phyloP scores from a whole-genome alignment of 2,113 vertebrate species.

The Ameiurus melas region DNA sequence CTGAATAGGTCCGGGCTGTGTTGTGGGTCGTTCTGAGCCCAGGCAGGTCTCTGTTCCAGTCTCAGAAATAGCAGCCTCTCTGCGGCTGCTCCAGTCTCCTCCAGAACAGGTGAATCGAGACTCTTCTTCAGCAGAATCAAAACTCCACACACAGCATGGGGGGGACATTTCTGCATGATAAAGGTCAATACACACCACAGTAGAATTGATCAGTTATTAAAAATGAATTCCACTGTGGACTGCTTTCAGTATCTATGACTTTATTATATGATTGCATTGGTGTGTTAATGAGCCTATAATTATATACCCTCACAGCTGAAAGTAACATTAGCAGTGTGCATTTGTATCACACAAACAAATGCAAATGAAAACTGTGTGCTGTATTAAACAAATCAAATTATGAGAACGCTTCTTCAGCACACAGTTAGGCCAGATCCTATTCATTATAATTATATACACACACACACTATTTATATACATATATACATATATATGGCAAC shows the following conservation, averaged over 20 bases:
- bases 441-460: background rate
- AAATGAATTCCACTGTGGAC: background rate
- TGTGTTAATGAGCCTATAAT: background rate
- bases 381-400: background rate
- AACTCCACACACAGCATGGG: conserved; percentile 76
- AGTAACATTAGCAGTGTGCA: background rate
- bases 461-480: background rate
- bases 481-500: background rate
- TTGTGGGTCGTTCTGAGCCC: conserved; percentile 63
- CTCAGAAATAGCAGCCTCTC: conserved; percentile 77
- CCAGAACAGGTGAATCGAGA: conserved; percentile 17
- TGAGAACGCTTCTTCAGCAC: background rate
- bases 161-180: conserved; percentile 69
- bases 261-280: background rate
- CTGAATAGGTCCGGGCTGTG: conserved; percentile 65
- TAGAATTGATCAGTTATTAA: background rate
- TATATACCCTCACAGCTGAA: background rate
- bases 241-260: background rate
- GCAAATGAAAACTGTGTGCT: background rate
- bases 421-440: background rate
- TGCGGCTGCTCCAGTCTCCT: conserved; percentile 36
- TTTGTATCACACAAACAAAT: background rate
- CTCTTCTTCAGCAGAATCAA: conserved; percentile 74
- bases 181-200: background rate
- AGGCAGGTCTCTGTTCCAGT: conserved; percentile 63